Percentiles rank a stretch among this genome's conserved stretches.
Evolutionary conservation across 1,140 invertebrate species (phyloP).

Genomic region (Tetramorium simillimum): DNA sequence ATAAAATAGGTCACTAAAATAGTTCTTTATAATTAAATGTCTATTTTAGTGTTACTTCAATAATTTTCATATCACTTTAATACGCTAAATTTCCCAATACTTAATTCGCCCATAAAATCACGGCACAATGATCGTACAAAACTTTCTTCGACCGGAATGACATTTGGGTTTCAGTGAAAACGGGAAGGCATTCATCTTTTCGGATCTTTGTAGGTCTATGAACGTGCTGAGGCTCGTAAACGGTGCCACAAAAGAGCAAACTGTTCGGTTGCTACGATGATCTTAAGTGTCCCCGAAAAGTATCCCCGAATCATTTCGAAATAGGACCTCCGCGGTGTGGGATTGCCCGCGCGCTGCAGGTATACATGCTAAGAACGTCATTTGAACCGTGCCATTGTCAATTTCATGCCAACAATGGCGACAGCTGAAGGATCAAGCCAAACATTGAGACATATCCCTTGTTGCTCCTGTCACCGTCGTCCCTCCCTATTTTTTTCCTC

Average conservation of each 20-base stretch:
- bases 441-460: slow-evolving; percentile 85
- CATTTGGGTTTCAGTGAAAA: neutral
- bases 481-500: slow-evolving; percentile 66
- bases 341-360: slow-evolving; percentile 63
- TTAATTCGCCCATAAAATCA: slow-evolving; percentile 54
- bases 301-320: slow-evolving; percentile 69
- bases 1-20: neutral
- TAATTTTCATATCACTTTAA: slow-evolving; percentile 26
- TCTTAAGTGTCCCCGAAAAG: slow-evolving; percentile 77
- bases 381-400: slow-evolving; percentile 80
- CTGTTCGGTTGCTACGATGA: slow-evolving; percentile 57
- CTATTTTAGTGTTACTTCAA: neutral
- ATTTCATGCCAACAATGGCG: slow-evolving; percentile 78
- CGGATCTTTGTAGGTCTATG: neutral
- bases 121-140: slow-evolving; percentile 57
- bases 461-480: slow-evolving; percentile 80
- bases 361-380: slow-evolving; percentile 78
- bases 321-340: slow-evolving; percentile 72
- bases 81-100: slow-evolving; percentile 46
- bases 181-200: slow-evolving; percentile 66
- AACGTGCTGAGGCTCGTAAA: slow-evolving; percentile 50
- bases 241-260: slow-evolving; percentile 79
- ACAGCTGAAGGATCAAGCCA: slow-evolving; percentile 83
- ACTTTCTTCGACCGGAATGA: slow-evolving; percentile 63
- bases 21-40: neutral